These are phyloP conservation scores for Antechinus stuartii DNA, from an alignment of 2,113 vertebrate species.

Conservation along the genomic window DNA sequence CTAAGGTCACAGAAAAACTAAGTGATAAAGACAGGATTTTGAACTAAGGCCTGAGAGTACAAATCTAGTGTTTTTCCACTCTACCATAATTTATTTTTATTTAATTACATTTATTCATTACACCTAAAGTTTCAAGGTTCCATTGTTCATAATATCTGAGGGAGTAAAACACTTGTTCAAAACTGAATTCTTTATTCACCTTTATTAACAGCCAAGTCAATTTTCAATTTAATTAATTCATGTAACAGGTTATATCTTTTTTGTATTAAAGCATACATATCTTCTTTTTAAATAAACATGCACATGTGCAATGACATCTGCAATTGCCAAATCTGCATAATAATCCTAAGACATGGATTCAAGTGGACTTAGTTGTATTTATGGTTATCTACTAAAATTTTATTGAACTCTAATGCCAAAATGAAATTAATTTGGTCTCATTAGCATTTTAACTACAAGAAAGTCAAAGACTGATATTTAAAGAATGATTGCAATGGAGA, in stretches of 20 bases:
- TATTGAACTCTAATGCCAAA: neutral
- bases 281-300: neutral
- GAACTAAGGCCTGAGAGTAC: neutral
- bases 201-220: neutral
- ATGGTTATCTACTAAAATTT: too few relatives aligned
- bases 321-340: neutral
- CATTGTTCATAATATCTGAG: neutral
- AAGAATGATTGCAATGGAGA: neutral
- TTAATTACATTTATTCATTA: neutral
- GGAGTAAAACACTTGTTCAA: neutral
- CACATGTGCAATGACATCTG: neutral
- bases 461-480: neutral
- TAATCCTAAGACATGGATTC: neutral
- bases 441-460: neutral
- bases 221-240: neutral
- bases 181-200: too few relatives aligned
- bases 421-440: neutral
- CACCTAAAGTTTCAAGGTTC: neutral
- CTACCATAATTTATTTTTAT: neutral
- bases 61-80: neutral
- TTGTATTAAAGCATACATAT: neutral
- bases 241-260: neutral
- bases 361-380: neutral
- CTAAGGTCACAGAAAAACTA: too few relatives aligned
- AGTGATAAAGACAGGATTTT: neutral